A percentile compares a stretch with the other conserved stretches of the same genome.
These are phyloP conservation scores for Geotrupes spiniger DNA, from an alignment of 2,888 invertebrate genomes.

Conservation along the genomic window DNA sequence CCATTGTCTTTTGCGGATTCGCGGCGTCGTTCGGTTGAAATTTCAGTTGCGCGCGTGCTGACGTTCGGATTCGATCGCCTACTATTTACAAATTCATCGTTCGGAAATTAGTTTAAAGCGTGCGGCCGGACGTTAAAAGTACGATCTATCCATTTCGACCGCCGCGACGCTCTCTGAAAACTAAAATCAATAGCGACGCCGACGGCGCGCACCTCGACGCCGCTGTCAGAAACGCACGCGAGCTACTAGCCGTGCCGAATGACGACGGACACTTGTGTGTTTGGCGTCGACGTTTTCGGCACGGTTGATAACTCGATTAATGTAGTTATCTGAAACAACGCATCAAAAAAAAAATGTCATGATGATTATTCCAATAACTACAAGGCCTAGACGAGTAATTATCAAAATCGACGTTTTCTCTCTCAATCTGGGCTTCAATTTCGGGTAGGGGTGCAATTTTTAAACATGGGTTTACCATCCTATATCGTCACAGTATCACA, in stretches of 20 bases:
- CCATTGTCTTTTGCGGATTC: conserved; percentile 45
- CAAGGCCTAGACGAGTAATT: too few relatives aligned
- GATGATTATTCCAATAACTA: too few relatives aligned
- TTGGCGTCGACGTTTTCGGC: not conserved
- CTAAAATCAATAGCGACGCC: conserved; percentile 35
- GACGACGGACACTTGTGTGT: too few relatives aligned
- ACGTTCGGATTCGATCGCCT: too few relatives aligned
- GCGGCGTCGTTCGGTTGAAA: not conserved
- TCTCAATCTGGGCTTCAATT: too few relatives aligned
- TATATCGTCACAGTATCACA: too few relatives aligned
- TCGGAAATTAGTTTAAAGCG: conserved; percentile 1
- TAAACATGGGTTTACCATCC: too few relatives aligned
- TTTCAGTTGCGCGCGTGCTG: too few relatives aligned
- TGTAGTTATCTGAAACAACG: too few relatives aligned
- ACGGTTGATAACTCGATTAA: not conserved
- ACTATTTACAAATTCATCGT: not conserved
- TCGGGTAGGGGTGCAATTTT: too few relatives aligned
- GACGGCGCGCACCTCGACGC: conserved; percentile 13
- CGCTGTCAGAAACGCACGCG: not conserved
- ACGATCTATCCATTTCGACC: conserved; percentile 28
- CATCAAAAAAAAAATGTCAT: too few relatives aligned
- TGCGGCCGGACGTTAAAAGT: conserved; percentile 12
- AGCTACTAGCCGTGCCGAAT: not conserved
- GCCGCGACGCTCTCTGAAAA: conserved; percentile 35
- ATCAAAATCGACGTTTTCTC: too few relatives aligned